Conservation (phyloP, 2,113 vertebrate genomes). For the Cochlearius cochlearius region DNA sequence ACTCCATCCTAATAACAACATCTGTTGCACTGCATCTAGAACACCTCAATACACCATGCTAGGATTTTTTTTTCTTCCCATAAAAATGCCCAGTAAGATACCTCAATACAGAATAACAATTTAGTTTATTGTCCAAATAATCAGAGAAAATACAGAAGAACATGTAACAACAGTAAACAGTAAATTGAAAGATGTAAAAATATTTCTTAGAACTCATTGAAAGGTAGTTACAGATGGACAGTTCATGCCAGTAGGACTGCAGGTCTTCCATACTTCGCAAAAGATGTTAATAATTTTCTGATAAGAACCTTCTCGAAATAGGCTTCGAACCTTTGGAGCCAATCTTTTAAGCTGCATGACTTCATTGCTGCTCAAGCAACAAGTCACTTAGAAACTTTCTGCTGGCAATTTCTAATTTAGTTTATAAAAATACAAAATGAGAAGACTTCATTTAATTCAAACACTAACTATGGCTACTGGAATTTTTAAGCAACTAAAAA, state of each 20-base stretch:
- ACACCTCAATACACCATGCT: background rate
- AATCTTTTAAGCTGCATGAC: background rate
- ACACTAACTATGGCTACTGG: background rate
- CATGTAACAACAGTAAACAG: background rate
- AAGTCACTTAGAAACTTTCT: background rate
- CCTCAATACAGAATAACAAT: background rate
- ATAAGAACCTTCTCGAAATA: background rate
- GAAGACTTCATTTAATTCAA: background rate
- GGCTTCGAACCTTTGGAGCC: background rate
- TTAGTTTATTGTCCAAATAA: background rate
- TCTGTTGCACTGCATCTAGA: background rate
- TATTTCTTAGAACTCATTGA: background rate
- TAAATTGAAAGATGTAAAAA: background rate
- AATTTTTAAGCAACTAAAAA: background rate
- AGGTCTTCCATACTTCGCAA: background rate
- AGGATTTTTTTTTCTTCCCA: background rate
- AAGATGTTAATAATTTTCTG: background rate
- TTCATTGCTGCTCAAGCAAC: background rate
- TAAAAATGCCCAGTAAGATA: background rate
- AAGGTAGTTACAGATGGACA: background rate
- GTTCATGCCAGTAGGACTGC: background rate
- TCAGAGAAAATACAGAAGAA: background rate
- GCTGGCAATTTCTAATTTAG: background rate
- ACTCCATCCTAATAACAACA: background rate
- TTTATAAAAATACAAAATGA: background rate